Base-by-base conservation (phyloP, 2,888 invertebrate species). In the Plutella xylostella region DNA sequence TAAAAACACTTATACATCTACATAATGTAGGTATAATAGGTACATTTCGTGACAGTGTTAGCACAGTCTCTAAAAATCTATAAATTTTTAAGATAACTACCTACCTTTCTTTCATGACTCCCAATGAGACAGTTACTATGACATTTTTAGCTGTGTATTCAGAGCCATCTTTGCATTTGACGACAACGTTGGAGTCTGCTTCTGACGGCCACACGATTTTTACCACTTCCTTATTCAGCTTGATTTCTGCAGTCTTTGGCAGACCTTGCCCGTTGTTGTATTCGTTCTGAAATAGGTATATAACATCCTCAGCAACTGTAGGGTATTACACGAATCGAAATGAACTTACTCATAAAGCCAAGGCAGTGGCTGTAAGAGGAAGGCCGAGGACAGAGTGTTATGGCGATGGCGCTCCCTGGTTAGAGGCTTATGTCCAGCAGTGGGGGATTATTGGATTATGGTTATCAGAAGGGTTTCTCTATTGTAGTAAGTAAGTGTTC, bases 91-190 rank as follows among this genome's bases (percentile, higher is more conserved):
- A n/a, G n/a, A n/a, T n/a, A n/a, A n/a, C 28, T 28, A n/a, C n/a
- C 20, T 34, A 43, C 42, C 31, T 45, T 9, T 18, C 40, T 31
- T 45, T 45, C 18, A 45, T 15, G 3, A 45, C 40, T 9, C 45
- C 45, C 15, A 45, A 12, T 18, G 45, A 45, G 4, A 45, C 39
- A 5, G 45, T 45, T 11, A 45, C 45, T 14, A 45, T 22, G 20
- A 40, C 34, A 19, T 34, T 31, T 21, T 46, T 34, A 7, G 37
- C 42, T 18, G 2, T 42, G 25, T 43, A 46, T 17, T 25, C 46
- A 5, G 35, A 22, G 12, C 41, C 46, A 34, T 45, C 41, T 4
- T 15, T 21, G 31, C 41, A 47, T 15, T 33, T 34, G 11, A 45
- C 44, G 11, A 38, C 30, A 11, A 45, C 45, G 12, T 43, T 22